Evolutionary conservation across 2,113 vertebrate species (phyloP), one percentile per base, ranked within the genome.

Genomic region (Chloroceryle aenea): DNA sequence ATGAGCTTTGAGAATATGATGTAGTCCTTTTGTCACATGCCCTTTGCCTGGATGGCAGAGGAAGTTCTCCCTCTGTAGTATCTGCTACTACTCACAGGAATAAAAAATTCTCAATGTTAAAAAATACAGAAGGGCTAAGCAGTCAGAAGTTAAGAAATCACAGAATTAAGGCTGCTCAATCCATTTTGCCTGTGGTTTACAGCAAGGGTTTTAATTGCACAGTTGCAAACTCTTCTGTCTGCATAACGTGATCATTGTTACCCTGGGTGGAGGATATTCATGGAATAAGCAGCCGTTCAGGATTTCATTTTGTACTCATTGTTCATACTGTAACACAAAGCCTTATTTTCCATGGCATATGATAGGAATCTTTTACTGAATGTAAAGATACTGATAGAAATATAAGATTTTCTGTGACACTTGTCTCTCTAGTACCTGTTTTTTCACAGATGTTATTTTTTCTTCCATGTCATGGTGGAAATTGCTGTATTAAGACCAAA

Each of bases 1-100:
- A 97, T 93, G 80, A 96, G 89, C 80, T 91, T 50, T 36, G 86
- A 91, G 86, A 94, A 58, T 50, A 66, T 32, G 10, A 5, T 32
- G 22, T 38, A 77, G 71, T 42, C 53, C 36, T 92, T 91, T 79
- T 92, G 85, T 71, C 79, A 74, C 34, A 21, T 86, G 79, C 83
- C 76, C 79, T 90, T 93, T 93, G 85, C 85, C 75, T 90, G 47
- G 29, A n/a, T 87, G 68, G 40, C 63, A 53, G 68, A 58, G 67
- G 53, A 83, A 90, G 47, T 80, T 87, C 59, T 94, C 40, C 56
- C 52, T 62, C 10, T 85, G 53, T 82, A 68, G 14, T 67, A 25
- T 56, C 72, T 74, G 9, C 55, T 77, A 27, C 59, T 74, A 67
- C 80, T 88, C 80, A 68, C 53, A 56, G 61, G 47, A 80, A 67